These are phyloP conservation scores for Perccottus glenii DNA, from an alignment of 2,113 vertebrate genomes.

Conservation along the genomic window DNA sequence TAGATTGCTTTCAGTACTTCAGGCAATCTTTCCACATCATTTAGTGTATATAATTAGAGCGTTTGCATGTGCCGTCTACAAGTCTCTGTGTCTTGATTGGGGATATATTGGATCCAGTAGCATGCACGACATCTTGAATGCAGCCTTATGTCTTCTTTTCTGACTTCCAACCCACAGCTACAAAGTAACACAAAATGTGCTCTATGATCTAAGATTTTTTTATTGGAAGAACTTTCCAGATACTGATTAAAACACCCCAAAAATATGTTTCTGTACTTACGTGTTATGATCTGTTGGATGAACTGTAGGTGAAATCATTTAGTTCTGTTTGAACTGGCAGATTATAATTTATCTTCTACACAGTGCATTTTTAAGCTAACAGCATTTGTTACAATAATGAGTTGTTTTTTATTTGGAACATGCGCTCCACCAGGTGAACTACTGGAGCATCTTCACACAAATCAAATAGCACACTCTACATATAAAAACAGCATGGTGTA, in stretches of 20 bases:
- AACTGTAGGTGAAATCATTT: no score
- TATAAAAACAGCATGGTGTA: no score
- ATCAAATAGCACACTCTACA: no score
- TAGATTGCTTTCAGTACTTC: slow-evolving; percentile 70
- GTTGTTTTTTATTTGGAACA: no score
- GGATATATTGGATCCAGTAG: slow-evolving; percentile 23
- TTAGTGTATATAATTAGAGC: slow-evolving; percentile 76
- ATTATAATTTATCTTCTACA: no score
- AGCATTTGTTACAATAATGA: no score
- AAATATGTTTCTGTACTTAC: no score
- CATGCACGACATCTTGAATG: slow-evolving; percentile 31
- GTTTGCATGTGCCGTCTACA: slow-evolving; percentile 62
- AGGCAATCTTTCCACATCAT: slow-evolving; percentile 82
- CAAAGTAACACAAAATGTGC: not conserved
- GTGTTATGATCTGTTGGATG: no score
- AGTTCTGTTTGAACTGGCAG: no score
- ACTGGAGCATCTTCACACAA: no score
- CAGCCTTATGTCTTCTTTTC: slow-evolving; percentile 19
- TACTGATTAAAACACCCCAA: not conserved
- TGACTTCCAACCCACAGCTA: slow-evolving; percentile 10
- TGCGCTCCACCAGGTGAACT: no score
- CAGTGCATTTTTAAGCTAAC: no score
- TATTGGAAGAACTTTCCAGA: not conserved
- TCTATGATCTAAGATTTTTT: not conserved
- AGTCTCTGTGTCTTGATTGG: slow-evolving; percentile 37